phyloP scores from a whole-genome alignment of 2,888 invertebrate species.

The Hesperia comma region DNA sequence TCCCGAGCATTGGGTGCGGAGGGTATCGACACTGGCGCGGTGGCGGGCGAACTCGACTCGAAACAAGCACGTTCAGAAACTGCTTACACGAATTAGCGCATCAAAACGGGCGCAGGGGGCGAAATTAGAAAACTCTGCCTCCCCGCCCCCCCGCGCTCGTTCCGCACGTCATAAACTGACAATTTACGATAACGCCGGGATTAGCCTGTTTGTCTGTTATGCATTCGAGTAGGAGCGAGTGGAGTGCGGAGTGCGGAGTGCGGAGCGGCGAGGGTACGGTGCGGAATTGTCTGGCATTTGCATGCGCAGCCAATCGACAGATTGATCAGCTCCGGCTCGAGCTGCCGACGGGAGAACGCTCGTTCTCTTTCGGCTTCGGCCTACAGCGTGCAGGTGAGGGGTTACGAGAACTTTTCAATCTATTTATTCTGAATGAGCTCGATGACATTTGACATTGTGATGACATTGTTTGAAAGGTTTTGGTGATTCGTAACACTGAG shows the following conservation, averaged over 20 bases:
- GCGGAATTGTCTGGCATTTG: slow-evolving; percentile 66
- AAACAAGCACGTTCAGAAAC: slow-evolving; percentile 82
- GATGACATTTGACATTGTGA: too few relatives aligned
- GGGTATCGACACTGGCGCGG: slow-evolving; percentile 49
- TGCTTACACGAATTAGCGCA: slow-evolving; percentile 84
- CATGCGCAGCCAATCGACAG: slow-evolving; percentile 53
- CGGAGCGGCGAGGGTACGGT: slow-evolving; percentile 49
- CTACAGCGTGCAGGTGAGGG: too few relatives aligned
- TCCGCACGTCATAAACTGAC: slow-evolving; percentile 85
- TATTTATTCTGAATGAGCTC: too few relatives aligned
- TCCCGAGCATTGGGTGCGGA: slow-evolving; percentile 46
- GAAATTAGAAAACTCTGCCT: slow-evolving; percentile 79
- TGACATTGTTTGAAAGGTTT: too few relatives aligned
- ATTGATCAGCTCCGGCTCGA: slow-evolving; percentile 40
- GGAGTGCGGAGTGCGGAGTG: slow-evolving; percentile 47
- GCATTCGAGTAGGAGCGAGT: slow-evolving; percentile 62
- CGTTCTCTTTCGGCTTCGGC: slow-evolving; percentile 2
- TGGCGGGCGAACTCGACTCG: slow-evolving; percentile 75
- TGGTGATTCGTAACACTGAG: too few relatives aligned
- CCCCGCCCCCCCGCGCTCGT: slow-evolving; percentile 67
- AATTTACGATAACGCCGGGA: slow-evolving; percentile 84
- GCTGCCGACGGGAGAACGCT: slow-evolving; percentile 23
- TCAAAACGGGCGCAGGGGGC: slow-evolving; percentile 79
- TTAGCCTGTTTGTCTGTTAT: slow-evolving; percentile 83
- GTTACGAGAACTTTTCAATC: too few relatives aligned